phyloP scores from a whole-genome alignment of 1,140 invertebrate species.

The Pissodes strobi region DNA sequence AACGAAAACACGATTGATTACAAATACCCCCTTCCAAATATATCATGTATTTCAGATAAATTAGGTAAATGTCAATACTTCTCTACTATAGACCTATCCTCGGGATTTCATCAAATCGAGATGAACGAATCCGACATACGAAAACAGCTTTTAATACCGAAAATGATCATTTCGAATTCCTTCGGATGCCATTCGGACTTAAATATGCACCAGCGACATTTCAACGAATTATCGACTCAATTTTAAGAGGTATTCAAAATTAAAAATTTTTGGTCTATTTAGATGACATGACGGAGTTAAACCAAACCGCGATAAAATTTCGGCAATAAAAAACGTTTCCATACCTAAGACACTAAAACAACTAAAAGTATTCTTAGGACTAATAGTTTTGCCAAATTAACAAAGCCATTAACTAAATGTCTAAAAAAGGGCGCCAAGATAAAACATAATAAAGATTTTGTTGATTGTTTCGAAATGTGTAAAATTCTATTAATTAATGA shows the following conservation, averaged over 20 bases:
- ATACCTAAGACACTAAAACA: conserved; percentile 39
- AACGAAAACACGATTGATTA: conserved; percentile 4
- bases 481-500: neutral
- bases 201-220: conserved; percentile 33
- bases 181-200: conserved; percentile 37
- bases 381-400: neutral
- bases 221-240: neutral
- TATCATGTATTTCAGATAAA: conserved; percentile 2
- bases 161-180: conserved; percentile 35
- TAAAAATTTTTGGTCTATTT: neutral
- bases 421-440: too few relatives aligned
- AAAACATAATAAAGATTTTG: too few relatives aligned
- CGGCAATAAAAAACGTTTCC: conserved; percentile 20
- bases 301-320: conserved; percentile 29
- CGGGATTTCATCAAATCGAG: conserved; percentile 13
- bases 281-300: conserved; percentile 21
- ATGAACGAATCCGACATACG: conserved; percentile 7
- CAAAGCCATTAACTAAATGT: too few relatives aligned
- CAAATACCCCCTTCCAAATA: conserved; percentile 6
- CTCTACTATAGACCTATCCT: conserved; percentile 2
- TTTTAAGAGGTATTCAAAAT: neutral
- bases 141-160: conserved; percentile 31
- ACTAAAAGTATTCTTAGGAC: conserved; percentile 29
- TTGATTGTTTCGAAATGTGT: neutral
- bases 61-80: conserved; percentile 8